These are phyloP conservation scores for Itoplectis maculator DNA, from an alignment of 2,888 invertebrate species.

Conservation along the genomic window DNA sequence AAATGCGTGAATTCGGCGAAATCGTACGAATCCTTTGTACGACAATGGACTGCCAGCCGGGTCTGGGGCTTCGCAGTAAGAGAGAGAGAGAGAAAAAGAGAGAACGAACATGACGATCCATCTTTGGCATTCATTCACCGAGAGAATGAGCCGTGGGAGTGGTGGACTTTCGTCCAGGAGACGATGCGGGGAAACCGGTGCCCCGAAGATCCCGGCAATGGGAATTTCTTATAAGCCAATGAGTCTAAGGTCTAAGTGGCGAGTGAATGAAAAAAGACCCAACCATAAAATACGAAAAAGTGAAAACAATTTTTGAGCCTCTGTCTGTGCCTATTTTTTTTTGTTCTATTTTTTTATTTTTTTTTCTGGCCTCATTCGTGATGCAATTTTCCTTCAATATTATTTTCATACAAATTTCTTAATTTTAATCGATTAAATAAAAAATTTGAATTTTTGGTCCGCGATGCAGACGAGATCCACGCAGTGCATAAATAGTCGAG, in stretches of 20 bases:
- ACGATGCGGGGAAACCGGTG: constrained; percentile 58
- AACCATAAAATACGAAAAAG: constrained; percentile 38
- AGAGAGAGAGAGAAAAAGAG: constrained; percentile 70
- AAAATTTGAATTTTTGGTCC: constrained; percentile 58
- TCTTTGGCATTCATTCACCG: constrained; percentile 81
- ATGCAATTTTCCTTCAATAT: no score
- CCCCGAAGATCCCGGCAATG: constrained; percentile 48
- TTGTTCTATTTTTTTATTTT: no score
- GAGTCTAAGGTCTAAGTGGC: constrained; percentile 6
- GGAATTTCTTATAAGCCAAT: constrained; percentile 39
- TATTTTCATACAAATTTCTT: neutral
- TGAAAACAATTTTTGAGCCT: constrained; percentile 46
- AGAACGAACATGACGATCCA: constrained; percentile 78
- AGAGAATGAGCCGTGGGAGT: constrained; percentile 78
- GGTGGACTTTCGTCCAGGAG: constrained; percentile 50
- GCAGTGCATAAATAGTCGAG: neutral
- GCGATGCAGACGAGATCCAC: constrained; percentile 4
- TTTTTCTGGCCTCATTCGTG: no score
- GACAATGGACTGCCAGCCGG: constrained; percentile 72
- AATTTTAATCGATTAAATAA: no score
- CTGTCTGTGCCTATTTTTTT: no score
- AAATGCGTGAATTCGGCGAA: constrained; percentile 80
- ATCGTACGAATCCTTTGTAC: constrained; percentile 74
- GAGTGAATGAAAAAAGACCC: constrained; percentile 37
- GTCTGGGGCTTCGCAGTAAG: constrained; percentile 68